phyloP scores from a whole-genome alignment of 37 sponge, comb jelly and placozoan species.

The Haliclona indistincta region DNA sequence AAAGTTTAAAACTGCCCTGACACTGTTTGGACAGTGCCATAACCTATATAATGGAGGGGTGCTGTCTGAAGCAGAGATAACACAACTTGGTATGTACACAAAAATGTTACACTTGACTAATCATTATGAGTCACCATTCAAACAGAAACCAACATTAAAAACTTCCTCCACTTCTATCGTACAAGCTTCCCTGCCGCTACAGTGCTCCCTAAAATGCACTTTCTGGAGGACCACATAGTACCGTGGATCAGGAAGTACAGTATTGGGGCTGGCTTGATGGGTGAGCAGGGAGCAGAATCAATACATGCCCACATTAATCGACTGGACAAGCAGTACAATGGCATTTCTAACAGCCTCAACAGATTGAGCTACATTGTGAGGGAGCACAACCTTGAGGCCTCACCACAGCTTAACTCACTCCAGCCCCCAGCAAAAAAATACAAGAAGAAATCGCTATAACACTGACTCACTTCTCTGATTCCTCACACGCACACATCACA shows the following conservation, averaged over 20 bases:
- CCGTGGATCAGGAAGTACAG: conserved; percentile 29
- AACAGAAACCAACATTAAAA: conserved; percentile 20
- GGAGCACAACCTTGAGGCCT: conserved; percentile 7
- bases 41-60: no score
- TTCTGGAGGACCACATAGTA: conserved; percentile 39
- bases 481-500: no score
- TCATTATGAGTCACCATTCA: background rate
- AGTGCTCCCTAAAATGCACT: conserved; percentile 32
- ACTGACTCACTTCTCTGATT: no score
- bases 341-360: background rate
- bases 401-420: no score
- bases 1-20: background rate
- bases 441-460: no score
- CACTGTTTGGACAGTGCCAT: conserved; percentile 9
- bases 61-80: background rate
- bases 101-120: no score
- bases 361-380: background rate
- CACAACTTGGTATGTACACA: conserved; percentile 6
- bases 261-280: conserved; percentile 30
- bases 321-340: background rate
- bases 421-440: background rate
- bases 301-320: conserved; percentile 29
- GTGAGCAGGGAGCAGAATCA: conserved; percentile 54
- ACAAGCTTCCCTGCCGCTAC: conserved; percentile 16
- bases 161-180: conserved; percentile 15